Evolutionary conservation across 2,113 vertebrate genomes (phyloP), one percentile per base, ranked within the genome.

Genomic region (cat (Felis catus)): DNA sequence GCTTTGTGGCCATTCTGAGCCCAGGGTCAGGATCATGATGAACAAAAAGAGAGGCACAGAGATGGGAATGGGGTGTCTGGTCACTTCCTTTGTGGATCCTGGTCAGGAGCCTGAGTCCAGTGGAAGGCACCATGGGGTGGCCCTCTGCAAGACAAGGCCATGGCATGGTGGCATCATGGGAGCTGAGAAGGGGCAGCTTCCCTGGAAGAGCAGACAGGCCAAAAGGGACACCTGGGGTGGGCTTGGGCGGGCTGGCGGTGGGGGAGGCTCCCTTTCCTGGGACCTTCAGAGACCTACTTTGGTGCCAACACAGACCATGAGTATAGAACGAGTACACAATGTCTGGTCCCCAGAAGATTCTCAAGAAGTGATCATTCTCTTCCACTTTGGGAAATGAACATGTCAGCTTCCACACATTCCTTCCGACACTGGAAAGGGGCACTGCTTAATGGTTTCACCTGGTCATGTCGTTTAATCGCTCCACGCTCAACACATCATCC

Each of bases 141-240:
- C 23, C 15, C 51, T 66, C 5, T 76, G 15, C 41, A 58, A 51
- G 63, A 36, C 9, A 6, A 10, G 25, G n/a, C 31, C 66, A n/a
- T 3, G 3, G 63, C 19, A 3, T 55, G 27, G 27, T 31, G 45
- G 76, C 18, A 79, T 21, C 29, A 1, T 25, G 1, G 63, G 31
- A 19, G 18, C 82, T 41, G 51, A 85, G 8, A 39, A 80, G 63
- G 39, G 66, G 19, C 14, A 31, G 55, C 36, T 51, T 7, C 27
- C 51, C 78, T 25, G 11, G 10, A 7, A 78, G 5, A 51, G 4
- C 2, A n/a, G 21, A 39, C 1, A 3, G 23, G 31, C 16, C 21
- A 4, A 15, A 14, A 14, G 1, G 21, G 70, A 21, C 0, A 2
- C 29, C 23, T 33, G n/a, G 29, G 16, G 29, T 4, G 45, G 27